Evolutionary conservation across 2,888 invertebrate species (phyloP).

Genomic region (Sericinus montela): DNA sequence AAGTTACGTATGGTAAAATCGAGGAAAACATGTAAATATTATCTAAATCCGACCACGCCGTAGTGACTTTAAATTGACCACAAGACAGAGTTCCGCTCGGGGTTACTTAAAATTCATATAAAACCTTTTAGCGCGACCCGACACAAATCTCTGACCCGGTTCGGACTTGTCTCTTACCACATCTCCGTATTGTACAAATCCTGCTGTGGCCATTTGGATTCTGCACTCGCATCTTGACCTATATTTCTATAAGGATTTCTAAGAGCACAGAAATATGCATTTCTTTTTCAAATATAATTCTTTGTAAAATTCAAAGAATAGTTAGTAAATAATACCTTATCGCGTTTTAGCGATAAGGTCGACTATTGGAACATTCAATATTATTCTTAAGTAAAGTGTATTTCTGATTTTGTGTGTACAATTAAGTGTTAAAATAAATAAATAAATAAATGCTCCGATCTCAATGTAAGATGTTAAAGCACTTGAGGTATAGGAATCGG

Average conservation of each 20-base stretch:
- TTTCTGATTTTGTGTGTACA: too few relatives aligned
- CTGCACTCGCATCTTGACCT: constrained; percentile 6
- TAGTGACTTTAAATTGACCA: constrained; percentile 17
- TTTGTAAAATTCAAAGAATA: too few relatives aligned
- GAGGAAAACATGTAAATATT: constrained; percentile 13
- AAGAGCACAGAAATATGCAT: neutral
- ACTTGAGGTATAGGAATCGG: too few relatives aligned
- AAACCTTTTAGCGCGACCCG: constrained; percentile 18
- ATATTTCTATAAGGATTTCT: constrained; percentile 3
- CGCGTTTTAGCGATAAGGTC: too few relatives aligned
- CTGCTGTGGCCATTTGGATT: constrained; percentile 8
- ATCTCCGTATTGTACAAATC: constrained; percentile 10
- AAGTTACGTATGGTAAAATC: neutral
- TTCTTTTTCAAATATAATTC: neutral
- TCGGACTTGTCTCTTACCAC: constrained; percentile 12
- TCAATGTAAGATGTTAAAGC: too few relatives aligned
- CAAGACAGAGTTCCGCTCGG: constrained; percentile 11
- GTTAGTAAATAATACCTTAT: too few relatives aligned
- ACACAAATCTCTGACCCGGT: constrained; percentile 20
- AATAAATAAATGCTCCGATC: too few relatives aligned
- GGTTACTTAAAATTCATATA: constrained; percentile 19
- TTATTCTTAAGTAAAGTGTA: too few relatives aligned
- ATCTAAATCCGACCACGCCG: constrained; percentile 4
- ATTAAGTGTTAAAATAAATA: too few relatives aligned
- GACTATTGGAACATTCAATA: too few relatives aligned